Evolutionary conservation across 2,797 vertebrate genomes (phyloP), one percentile per base, ranked within the genome.

Genomic region (Chelidonichthys spinosus): DNA sequence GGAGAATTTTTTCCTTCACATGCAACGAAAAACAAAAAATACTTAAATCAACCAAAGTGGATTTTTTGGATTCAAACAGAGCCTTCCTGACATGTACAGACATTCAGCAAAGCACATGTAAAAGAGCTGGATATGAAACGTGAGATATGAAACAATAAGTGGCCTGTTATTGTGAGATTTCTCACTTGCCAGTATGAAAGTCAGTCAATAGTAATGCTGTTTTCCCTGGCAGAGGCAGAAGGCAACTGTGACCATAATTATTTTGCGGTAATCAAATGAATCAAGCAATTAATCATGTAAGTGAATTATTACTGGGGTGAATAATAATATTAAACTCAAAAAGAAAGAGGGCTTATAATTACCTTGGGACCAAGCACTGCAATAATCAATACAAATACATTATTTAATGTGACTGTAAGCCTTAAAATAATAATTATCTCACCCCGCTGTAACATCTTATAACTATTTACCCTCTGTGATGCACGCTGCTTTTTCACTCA

Each of bases 271-370:
- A 72, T 74, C 49, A 42, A 63, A 79, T 87, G 50, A 78, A 69
- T 70, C 17, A 70, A 72, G 39, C 42, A 71, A 70, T 84, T 70
- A 72, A 72, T 73, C 66, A 72, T 67, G 36, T 47, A 18, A 80
- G 42, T 62, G 6, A 69, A 75, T 81, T 42, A 63, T 82, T 74
- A 72, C 32, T 59, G 46, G 42, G 18, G 13, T 42, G 5, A 64
- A 71, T 68, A 66, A 66, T 53, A 58, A 49, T 9, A 74, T 76
- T 68, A 36, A 5, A 60, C 71, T 66, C 4, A 56, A 70, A 6
- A 25, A 25, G 32, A 46, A 6, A 43, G 33, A 18, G 25, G 17
- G 18, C 18, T 25, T 46, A 55, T 52, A 4, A 35, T 25, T 63
- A 9, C 63, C 7, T 25, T 32, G 5, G 35, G 2, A 3, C 18